Conservation (phyloP, 2,113 vertebrate genomes). For the Glaucidium brasilianum region DNA sequence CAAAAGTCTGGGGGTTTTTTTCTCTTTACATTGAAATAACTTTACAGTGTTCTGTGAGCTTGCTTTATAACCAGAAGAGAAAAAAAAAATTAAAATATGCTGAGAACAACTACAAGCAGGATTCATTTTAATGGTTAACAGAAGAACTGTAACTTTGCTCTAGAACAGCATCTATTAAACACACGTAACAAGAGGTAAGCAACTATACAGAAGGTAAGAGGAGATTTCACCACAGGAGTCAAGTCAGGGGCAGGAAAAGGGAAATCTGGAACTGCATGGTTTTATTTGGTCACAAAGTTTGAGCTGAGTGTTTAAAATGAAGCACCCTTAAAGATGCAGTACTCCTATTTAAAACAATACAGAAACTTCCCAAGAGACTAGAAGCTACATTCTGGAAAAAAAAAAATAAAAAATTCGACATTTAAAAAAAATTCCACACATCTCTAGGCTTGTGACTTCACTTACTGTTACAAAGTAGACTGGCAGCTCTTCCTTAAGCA, state of each 20-base stretch:
- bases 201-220: constrained; percentile 10
- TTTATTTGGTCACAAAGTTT: constrained; percentile 50
- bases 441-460: constrained; percentile 37
- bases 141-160: constrained; percentile 39
- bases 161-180: constrained; percentile 32
- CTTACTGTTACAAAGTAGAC: constrained; percentile 51
- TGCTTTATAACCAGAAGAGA: constrained; percentile 15
- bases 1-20: constrained; percentile 19
- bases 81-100: background rate
- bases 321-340: constrained; percentile 50
- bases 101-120: constrained; percentile 39
- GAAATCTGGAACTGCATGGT: constrained; percentile 8
- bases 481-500: constrained; percentile 13
- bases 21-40: constrained; percentile 44
- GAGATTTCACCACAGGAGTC: constrained; percentile 52
- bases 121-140: constrained; percentile 33
- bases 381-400: constrained; percentile 53
- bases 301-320: constrained; percentile 48
- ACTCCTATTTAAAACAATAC: constrained; percentile 52
- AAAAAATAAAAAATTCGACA: constrained; percentile 21
- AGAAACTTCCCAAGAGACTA: constrained; percentile 54
- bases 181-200: constrained; percentile 38
- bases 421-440: constrained; percentile 19
- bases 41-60: constrained; percentile 41
- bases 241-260: background rate